A percentile compares a stretch with the other conserved stretches of the same genome.
phyloP scores from a whole-genome alignment of 2,113 vertebrate genomes.

The Lonchura striata region DNA sequence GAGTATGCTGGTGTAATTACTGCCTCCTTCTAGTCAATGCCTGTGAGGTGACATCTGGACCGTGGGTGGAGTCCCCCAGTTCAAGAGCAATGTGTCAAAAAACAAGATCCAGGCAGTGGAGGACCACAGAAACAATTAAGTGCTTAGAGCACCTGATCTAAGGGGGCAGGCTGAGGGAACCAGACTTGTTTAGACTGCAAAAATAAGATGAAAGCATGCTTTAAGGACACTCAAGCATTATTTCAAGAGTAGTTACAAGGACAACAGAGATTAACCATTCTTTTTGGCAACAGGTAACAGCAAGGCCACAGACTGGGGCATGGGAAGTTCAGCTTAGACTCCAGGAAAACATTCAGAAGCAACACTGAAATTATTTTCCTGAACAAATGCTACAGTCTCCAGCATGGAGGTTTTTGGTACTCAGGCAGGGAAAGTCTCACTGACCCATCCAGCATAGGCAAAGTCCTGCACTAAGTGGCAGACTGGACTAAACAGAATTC shows the following conservation, averaged over 20 bases:
- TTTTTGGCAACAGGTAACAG: background rate
- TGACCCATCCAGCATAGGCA: background rate
- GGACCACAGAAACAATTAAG: background rate
- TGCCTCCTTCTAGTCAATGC: background rate
- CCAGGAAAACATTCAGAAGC: background rate
- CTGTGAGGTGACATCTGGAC: background rate
- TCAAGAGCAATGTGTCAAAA: background rate
- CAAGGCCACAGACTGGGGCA: background rate
- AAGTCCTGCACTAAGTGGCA: background rate
- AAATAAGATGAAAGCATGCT: background rate
- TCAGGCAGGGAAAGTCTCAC: background rate
- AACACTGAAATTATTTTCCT: background rate
- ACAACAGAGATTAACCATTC: background rate
- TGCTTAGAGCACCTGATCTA: background rate
- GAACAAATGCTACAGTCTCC: background rate
- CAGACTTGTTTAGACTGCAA: background rate
- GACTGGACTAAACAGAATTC: background rate
- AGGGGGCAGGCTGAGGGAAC: background rate
- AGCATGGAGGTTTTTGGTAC: rapidly evolving
- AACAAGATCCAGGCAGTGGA: background rate
- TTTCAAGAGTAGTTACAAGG: background rate
- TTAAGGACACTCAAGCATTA: background rate
- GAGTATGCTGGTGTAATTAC: background rate
- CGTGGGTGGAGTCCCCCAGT: background rate
- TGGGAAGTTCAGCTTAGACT: background rate